Conservation (phyloP, 64 coral and sea anemone genomes). For the Porites australiensis region DNA sequence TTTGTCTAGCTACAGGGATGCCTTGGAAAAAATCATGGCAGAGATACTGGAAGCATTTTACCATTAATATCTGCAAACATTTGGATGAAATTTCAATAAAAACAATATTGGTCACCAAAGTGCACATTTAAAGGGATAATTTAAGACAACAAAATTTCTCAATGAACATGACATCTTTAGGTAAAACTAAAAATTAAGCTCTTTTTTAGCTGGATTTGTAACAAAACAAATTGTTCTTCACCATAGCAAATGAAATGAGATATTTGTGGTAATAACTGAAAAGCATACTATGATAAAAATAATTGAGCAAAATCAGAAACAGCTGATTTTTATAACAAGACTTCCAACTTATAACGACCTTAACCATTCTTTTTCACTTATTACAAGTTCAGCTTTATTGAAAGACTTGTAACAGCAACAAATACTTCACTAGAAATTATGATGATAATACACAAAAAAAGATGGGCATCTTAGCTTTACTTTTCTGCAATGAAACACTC, state of each 20-base stretch:
- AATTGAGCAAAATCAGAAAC: conserved; percentile 25
- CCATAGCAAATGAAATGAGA: neutral
- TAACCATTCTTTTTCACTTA: neutral
- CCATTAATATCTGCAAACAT: neutral
- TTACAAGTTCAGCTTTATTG: conserved; percentile 26
- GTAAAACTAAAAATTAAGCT: neutral
- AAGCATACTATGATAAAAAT: conserved; percentile 22
- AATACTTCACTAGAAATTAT: neutral
- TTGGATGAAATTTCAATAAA: no score
- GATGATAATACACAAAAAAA: neutral
- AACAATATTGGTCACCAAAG: no score
- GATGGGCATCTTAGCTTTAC: neutral
- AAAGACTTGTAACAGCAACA: neutral
- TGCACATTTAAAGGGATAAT: no score
- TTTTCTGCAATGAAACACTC: neutral
- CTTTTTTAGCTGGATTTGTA: neutral
- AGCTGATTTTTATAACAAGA: neutral
- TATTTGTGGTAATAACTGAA: neutral
- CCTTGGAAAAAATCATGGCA: neutral
- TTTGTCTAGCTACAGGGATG: neutral
- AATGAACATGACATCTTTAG: no score
- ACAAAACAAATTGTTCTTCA: neutral
- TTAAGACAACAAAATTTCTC: no score
- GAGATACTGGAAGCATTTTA: neutral
- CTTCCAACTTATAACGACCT: neutral